These are phyloP conservation scores for Pocota personata DNA, from an alignment of 2,888 invertebrate genomes.

Conservation along the genomic window DNA sequence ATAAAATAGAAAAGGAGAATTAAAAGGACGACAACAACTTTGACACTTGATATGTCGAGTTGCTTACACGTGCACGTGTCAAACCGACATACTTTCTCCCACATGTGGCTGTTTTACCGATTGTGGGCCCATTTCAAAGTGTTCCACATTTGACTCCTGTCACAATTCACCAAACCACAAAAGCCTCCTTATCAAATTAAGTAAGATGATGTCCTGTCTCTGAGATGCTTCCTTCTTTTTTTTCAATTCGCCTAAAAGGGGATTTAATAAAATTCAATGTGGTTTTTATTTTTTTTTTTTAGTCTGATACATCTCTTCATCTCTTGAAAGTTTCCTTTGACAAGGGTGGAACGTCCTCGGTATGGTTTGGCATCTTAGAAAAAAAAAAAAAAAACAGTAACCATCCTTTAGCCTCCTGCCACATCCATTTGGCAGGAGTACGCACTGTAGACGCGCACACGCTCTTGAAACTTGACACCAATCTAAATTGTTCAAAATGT, in stretches of 20 bases:
- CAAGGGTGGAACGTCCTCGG: constrained; percentile 48
- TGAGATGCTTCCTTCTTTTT: constrained; percentile 51
- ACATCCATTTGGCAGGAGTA: constrained; percentile 52
- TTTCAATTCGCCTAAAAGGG: constrained; percentile 73
- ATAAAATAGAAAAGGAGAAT: constrained; percentile 32
- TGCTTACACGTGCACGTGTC: constrained; percentile 69
- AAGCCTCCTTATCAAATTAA: constrained; percentile 73
- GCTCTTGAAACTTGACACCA: constrained; percentile 73
- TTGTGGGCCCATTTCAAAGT: constrained; percentile 39
- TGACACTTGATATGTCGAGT: constrained; percentile 80
- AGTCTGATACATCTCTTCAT: constrained; percentile 50
- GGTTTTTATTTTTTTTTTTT: constrained; percentile 42
- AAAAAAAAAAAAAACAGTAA: constrained; percentile 4
- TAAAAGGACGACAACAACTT: constrained; percentile 75
- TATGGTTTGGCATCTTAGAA: neutral
- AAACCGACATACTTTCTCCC: constrained; percentile 55
- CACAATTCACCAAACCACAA: constrained; percentile 70
- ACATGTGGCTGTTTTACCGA: constrained; percentile 58
- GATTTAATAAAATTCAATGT: constrained; percentile 73
- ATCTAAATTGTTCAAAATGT: constrained; percentile 72
- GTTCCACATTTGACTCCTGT: constrained; percentile 68
- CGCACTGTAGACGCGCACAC: constrained; percentile 63
- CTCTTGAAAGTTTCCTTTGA: constrained; percentile 62
- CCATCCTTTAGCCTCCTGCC: constrained; percentile 52
- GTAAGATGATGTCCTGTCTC: constrained; percentile 69